Conservation (phyloP, 2,113 vertebrate species). For the Vidua macroura region DNA sequence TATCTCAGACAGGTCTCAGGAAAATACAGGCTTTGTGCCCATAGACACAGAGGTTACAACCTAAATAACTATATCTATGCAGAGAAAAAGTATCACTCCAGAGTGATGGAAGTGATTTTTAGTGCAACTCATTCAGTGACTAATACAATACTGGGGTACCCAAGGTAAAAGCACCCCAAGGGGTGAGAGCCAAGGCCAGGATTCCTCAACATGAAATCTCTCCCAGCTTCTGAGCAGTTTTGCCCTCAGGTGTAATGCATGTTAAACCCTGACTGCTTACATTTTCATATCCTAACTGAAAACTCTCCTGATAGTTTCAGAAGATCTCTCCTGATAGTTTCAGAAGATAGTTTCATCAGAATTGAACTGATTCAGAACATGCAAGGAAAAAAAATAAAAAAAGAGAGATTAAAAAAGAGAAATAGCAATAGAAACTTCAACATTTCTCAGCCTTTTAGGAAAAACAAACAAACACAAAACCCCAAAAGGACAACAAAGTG, state of each 20-base stretch:
- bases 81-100: neutral
- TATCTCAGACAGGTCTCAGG: neutral
- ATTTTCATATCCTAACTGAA: neutral
- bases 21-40: neutral
- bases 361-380: neutral
- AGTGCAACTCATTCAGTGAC: neutral
- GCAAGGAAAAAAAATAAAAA: neutral
- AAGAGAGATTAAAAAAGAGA: fast-evolving
- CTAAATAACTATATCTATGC: neutral
- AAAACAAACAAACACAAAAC: neutral
- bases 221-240: neutral
- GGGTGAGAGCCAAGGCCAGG: neutral
- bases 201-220: neutral
- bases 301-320: neutral
- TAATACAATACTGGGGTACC: neutral
- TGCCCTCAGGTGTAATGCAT: neutral
- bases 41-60: neutral
- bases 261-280: neutral
- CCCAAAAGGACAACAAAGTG: neutral
- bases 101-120: neutral
- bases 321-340: neutral
- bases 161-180: neutral
- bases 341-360: neutral
- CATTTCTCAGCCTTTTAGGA: neutral
- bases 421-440: neutral